Conservation (phyloP, 2,888 invertebrate genomes). For the Colletes collaris region DNA sequence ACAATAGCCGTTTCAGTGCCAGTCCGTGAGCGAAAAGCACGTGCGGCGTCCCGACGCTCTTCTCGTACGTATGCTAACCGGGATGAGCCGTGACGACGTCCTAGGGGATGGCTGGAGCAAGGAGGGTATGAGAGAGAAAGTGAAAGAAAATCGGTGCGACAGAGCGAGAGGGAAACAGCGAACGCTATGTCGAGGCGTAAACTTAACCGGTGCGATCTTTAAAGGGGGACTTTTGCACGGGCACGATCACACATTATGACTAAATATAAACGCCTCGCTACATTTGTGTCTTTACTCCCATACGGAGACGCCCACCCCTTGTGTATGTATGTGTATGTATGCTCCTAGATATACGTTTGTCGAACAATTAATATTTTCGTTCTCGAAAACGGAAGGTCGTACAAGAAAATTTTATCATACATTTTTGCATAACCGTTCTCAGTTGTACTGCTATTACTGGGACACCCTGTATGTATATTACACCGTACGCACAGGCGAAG, state of each 20-base stretch:
- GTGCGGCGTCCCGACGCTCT: constrained; percentile 60
- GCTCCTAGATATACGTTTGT: constrained; percentile 18
- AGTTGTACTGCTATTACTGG: too few species aligned
- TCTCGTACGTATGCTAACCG: constrained; percentile 50
- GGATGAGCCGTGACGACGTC: constrained; percentile 49
- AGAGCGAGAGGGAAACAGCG: not conserved
- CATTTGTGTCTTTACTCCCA: constrained; percentile 18
- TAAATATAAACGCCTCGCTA: constrained; percentile 64
- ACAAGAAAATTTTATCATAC: too few species aligned
- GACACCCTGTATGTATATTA: too few species aligned
- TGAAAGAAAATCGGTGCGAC: too few species aligned
- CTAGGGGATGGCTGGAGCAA: constrained; percentile 14
- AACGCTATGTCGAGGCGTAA: constrained; percentile 51
- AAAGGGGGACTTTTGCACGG: constrained; percentile 47
- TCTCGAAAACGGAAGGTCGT: too few species aligned
- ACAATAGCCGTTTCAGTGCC: constrained; percentile 77
- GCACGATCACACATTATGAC: constrained; percentile 59
- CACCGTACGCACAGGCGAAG: too few species aligned
- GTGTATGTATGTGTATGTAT: not conserved
- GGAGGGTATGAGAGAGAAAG: constrained; percentile 14
- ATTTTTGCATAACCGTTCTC: too few species aligned
- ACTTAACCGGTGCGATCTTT: constrained; percentile 58
- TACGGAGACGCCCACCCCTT: not conserved
- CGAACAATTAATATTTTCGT: not conserved
- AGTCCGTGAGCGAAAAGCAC: constrained; percentile 63